Base-by-base conservation (phyloP, 2,888 invertebrate genomes). In the Acrobasis suavella region DNA sequence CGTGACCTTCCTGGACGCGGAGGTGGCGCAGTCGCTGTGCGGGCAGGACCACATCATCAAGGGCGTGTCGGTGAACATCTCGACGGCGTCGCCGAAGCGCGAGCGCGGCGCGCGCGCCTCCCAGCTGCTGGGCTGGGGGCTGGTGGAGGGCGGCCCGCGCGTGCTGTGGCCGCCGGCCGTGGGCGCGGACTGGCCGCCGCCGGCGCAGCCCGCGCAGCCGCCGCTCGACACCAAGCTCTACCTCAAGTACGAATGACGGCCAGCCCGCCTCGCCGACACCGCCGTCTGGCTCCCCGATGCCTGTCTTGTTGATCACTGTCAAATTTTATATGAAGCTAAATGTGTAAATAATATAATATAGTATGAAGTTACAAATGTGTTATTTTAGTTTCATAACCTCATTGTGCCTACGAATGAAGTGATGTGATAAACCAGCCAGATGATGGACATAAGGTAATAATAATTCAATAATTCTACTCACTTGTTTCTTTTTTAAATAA, bases 11-110 rank as follows among this genome's bases (percentile, higher is more conserved):
- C 90, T 96, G 65, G 96, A 96, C 81, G 95, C 96, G 0, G 96
- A 96, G 76, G 95, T 96, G 63, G 97, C 96, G 9, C 96, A 96
- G 82, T 94, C 94, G 16, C 89, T 96, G 49, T 96, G 96, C 77
- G 96, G 96, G 0, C 96, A 96, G 82, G 96, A 96, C 89, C 96
- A 96, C 81, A 96, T 96, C 70, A 95, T 96, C 66, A 96, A 96
- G 83, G 96, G 97, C 62, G 96, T 97, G 61, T 96, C 96, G 14
- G 96, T 97, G 55, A 96, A 97, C 87, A 96, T 98, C 66, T 96
- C 96, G 22, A 96, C 96, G 77, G 97, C 97, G 37, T 96, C 97
- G 37, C 97, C 97, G 15, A 97, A 97, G 86, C 95, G 94, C 70
- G 95, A 95, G 71, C 91, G 93, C 39, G 81, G 80, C 64, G 67